Base-by-base conservation (phyloP, 2,888 invertebrate species). In the Prionchulus punctatus region DNA sequence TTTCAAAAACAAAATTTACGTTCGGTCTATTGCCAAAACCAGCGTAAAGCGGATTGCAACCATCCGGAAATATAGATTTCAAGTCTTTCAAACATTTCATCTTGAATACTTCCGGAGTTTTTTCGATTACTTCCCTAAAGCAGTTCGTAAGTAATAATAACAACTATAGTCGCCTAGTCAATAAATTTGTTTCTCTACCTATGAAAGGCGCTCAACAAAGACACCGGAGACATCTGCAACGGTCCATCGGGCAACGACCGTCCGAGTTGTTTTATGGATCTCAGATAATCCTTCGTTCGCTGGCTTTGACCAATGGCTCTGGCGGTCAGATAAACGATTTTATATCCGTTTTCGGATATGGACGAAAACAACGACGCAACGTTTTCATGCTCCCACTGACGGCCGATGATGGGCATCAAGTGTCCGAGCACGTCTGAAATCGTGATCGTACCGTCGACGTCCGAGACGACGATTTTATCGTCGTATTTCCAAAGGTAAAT, bases 391-490 rank as follows among this genome's bases (percentile, higher is more conserved):
- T 96, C 92, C 98, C 98, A 99, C 72, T 96, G 92, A 26, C 51
- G 45, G 59, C 96, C 96, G 56, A 98, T 87, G 70, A 94, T 85
- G 2, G 98, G 96, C 68, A 99, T 78, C 60, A 99, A 87, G 70
- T 99, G 98, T 1, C 98, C 98, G 62, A 98, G 76, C 0, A 98
- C 96, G 76, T 98, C 98, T 1, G 94, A 94, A 71, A 89, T 94
- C 56, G 98, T 98, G 64, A 98, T 98, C 30, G 98, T 98, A 30
- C 98, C 98, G 75, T 99, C 98, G 70, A 99, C 96, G 73, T 99
- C 98, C 0, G 94, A 94, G 65, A 99, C 90, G 60, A 99, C 91
- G 63, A 99, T 84, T 75, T 90, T 90, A 73, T 98, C 96, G 72
- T 88, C 86, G 79, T 86, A 83, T 64, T 86, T 82, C 94, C 96